These are phyloP conservation scores for Spodoptera exigua DNA, from an alignment of 2,888 invertebrate species.

Conservation along the genomic window DNA sequence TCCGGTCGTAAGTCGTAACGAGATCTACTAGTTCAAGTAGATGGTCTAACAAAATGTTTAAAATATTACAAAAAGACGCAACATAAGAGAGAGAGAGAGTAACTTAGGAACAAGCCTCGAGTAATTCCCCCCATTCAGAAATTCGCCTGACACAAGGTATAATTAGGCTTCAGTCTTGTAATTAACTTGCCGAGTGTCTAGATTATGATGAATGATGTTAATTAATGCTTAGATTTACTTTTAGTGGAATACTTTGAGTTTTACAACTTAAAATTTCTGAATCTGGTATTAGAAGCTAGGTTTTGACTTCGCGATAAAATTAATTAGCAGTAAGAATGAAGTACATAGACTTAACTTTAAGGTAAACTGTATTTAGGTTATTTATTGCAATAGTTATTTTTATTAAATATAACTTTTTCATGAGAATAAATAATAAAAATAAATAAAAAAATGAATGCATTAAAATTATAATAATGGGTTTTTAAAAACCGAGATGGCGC, in stretches of 20 bases:
- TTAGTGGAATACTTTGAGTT: constrained; percentile 22
- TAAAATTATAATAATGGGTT: too few relatives aligned
- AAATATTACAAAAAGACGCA: too few relatives aligned
- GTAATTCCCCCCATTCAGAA: constrained; percentile 26
- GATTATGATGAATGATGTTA: constrained; percentile 59
- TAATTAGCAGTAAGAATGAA: constrained; percentile 2
- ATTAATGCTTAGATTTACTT: constrained; percentile 42
- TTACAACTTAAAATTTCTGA: constrained; percentile 35
- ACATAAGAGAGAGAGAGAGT: too few relatives aligned
- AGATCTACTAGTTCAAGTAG: too few relatives aligned
- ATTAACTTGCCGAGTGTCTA: constrained; percentile 53
- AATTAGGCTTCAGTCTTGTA: constrained; percentile 48
- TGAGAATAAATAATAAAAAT: too few relatives aligned
- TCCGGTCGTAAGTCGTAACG: too few relatives aligned
- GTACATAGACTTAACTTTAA: constrained; percentile 1
- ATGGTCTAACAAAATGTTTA: too few relatives aligned
- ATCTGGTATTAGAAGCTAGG: constrained; percentile 20
- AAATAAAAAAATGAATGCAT: too few relatives aligned
- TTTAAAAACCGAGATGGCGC: too few relatives aligned
- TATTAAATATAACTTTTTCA: too few relatives aligned
- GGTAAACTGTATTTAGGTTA: constrained; percentile 16
- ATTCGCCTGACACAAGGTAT: constrained; percentile 23
- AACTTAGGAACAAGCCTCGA: too few relatives aligned
- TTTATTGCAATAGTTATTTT: constrained; percentile 14
- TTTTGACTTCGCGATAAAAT: constrained; percentile 14